Evolutionary conservation across 2,797 vertebrate genomes (phyloP), one percentile per base, ranked within the genome.

Genomic region (Chromis chromis): DNA sequence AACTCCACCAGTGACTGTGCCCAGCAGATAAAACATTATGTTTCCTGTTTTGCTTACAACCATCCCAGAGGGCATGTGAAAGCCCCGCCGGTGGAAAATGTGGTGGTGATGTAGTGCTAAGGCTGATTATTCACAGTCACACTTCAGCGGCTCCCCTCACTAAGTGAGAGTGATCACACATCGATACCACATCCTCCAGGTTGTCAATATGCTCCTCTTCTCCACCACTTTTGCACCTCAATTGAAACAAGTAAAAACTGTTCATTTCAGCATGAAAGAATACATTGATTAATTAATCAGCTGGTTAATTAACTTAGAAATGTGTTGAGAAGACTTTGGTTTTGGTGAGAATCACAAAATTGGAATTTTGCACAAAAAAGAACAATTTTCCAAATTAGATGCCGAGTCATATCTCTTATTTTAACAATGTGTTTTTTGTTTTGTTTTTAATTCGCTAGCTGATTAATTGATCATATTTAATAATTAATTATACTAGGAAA

Each of bases 121-220:
- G 57, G 56, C 71, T 80, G 82, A 83, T 90, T 92, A 92, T 91
- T 93, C 89, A 81, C 70, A 78, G 86, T 82, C 89, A 88, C 85
- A 83, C 90, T 85, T 85, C 64, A 78, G 28, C 55, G 52, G 69
- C 78, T 89, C 70, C 58, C 58, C 69, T 65, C 50, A 48, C 80
- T 88, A 90, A 91, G 85, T 81, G 83, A 92, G 85, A 92, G 85
- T 70, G 86, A 90, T 91, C 81, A 67, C 88, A 88, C 87, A 85
- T 93, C 89, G 27, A 92, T 90, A 83, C 55, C 66, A 76, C 76
- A 76, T 87, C 85, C 78, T 86, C 72, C 84, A 73, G 72, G 72
- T 69, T 86, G 87, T 90, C 82, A 25, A 91, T 92, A 84, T 22
- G 72, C 69, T 82, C 63, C 72, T 78, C 73, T 65, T 74, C 65